Percentiles rank a stretch among this genome's conserved stretches.
These are phyloP conservation scores for Hyposmocoma kahamanoa DNA, from an alignment of 1,140 invertebrate species.

Conservation along the genomic window DNA sequence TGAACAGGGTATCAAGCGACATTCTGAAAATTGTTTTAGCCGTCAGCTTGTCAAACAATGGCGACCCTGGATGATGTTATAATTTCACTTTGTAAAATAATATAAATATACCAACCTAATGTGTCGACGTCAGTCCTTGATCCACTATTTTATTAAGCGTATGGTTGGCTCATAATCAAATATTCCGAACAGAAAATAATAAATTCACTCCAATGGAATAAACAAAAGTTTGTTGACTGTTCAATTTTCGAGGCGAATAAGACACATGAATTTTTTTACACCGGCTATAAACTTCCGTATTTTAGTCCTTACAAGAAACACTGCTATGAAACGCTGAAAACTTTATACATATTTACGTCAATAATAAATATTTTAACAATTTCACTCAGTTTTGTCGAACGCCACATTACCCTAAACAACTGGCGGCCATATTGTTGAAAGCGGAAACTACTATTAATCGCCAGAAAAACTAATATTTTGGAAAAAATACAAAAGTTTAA, in stretches of 20 bases:
- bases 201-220: slow-evolving; percentile 64
- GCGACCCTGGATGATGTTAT: slow-evolving; percentile 59
- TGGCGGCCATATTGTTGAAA: slow-evolving; percentile 73
- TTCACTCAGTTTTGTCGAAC: slow-evolving; percentile 70
- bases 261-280: slow-evolving; percentile 61
- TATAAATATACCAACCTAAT: slow-evolving; percentile 60
- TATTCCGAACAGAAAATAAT: slow-evolving; percentile 52
- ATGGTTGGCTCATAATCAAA: slow-evolving; percentile 64
- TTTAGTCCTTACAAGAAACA: slow-evolving; percentile 57
- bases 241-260: slow-evolving; percentile 62
- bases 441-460: slow-evolving; percentile 33
- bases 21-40: slow-evolving; percentile 15
- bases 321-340: slow-evolving; percentile 68
- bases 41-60: slow-evolving; percentile 71
- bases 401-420: slow-evolving; percentile 74
- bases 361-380: slow-evolving; percentile 65
- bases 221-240: slow-evolving; percentile 75
- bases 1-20: too few species aligned
- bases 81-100: slow-evolving; percentile 42
- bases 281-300: slow-evolving; percentile 53
- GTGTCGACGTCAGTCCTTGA: slow-evolving; percentile 57
- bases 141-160: slow-evolving; percentile 58
- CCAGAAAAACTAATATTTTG: too few species aligned
- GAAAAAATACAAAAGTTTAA: too few species aligned
- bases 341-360: slow-evolving; percentile 67